Evolutionary conservation across 2,797 vertebrate species (phyloP), one percentile per base, ranked within the genome.

Genomic region (Gallinago stenura): DNA sequence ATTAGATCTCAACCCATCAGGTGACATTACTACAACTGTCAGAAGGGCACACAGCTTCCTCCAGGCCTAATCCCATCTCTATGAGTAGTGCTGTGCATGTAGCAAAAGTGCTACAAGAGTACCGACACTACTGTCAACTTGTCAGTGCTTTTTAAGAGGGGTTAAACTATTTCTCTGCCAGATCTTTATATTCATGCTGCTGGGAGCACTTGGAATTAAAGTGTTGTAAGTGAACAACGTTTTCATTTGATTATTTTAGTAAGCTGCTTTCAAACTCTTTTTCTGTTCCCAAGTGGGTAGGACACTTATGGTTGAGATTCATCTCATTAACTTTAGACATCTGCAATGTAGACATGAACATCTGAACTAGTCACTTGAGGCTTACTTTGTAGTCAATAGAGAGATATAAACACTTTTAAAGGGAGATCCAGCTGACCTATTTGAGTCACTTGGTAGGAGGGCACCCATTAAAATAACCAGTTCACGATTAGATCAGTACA

Each of bases 271-370:
- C 43, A 65, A 94, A 82, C 33, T 58, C 30, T 60, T 83, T 77
- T 78, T 84, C 31, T 58, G 10, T 73, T 94, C 33, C 51, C 1
- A 0, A 46, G 6, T 66, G 39, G 5, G 14, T 66, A 88, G 43
- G 46, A 65, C 20, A 19, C 31, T 88, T 93, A 57, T 1, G 21
- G 33, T n/a, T 91, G 80, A 78, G 83, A 75, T 82, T 72, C 45
- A 70, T 76, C 58, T 87, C 85, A 84, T 94, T 93, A 81, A 72
- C 50, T 93, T 90, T 16, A 91, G 58, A 65, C 30, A 50, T 84
- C 82, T 91, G n/a, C n/a, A 65, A 5, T 72, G 57, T 21, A 89
- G 86, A 83, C 66, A 62, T 75, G 72, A 81, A 79, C 46, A 51
- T 72, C 43, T 87, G 62, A 81, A 72, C 46, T 82, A 56, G 35